These are phyloP conservation scores for Meloidogyne chitwoodi DNA, from an alignment of 1,140 invertebrate genomes.

Conservation along the genomic window DNA sequence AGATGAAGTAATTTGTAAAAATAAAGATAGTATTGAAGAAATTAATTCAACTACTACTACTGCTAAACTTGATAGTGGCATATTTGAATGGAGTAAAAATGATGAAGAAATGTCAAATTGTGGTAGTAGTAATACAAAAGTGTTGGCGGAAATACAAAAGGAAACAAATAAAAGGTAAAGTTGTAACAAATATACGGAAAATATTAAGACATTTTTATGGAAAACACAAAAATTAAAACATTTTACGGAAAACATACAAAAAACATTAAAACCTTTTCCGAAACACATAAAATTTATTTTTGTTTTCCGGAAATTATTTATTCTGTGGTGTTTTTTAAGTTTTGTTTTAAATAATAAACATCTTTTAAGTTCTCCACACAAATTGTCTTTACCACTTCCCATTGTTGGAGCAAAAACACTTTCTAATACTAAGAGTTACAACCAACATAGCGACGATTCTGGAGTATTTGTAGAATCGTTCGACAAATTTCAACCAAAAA, in stretches of 20 bases:
- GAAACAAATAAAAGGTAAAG: neutral
- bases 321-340: neutral
- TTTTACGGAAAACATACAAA: neutral
- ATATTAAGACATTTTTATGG: no score
- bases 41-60: neutral
- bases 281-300: neutral
- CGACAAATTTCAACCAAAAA: neutral
- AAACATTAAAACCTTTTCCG: neutral
- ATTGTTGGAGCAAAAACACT: neutral
- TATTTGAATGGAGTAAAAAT: constrained; percentile 19
- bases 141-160: neutral
- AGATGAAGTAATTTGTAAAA: neutral
- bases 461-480: neutral
- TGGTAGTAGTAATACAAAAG: neutral
- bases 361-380: neutral
- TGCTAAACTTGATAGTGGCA: constrained; percentile 21
- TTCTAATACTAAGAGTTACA: neutral
- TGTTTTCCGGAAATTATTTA: neutral
- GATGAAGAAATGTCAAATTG: neutral
- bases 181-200: neutral
- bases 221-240: no score
- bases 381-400: neutral
- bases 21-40: neutral
- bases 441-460: neutral
- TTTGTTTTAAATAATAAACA: neutral